Evolutionary conservation across 2,113 vertebrate genomes (phyloP), one percentile per base, ranked within the genome.

Genomic region (Aptenodytes patagonicus): DNA sequence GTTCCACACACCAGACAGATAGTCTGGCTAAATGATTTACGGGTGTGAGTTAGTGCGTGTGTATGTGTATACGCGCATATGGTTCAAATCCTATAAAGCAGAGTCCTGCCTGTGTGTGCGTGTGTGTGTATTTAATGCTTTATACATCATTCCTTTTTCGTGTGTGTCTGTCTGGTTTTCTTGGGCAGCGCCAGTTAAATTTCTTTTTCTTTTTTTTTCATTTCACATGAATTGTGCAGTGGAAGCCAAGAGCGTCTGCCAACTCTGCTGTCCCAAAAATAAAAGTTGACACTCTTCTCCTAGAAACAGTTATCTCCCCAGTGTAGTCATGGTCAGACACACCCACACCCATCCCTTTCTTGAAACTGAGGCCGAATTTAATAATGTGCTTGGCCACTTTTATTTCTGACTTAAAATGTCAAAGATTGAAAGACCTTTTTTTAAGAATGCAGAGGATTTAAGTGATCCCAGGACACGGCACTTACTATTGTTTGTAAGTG

Each of bases 101-200:
- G 64, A 94, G 79, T 69, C 52, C 75, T 93, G 93, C 72, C 94
- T 85, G 2, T 85, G 83, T 92, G 54, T 88, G 82, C 2, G 2
- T 85, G 76, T 72, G 78, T 75, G 38, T 65, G 61, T 84, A 78
- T 89, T 93, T 95, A 95, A 87, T 92, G 69, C 32, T 97, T 93
- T 89, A 87, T 87, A 78, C 94, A 96, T 95, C 91, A 71, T 91
- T 97, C 52, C 77, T 91, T 89, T 96, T 87, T 89, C 29, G 14
- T 95, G 68, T 89, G 84, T 89, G 77, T 79, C 89, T 96, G 96
- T 97, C 96, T 96, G 94, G 91, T 90, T 94, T 94, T 95, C 91
- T 93, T 76, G 91, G 89, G 94, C 77, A 90, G 73, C 28, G 6
- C 57, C 76, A 68, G 55, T 91, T 89, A 89, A 61, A 60, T 78